Evolutionary conservation across 2,888 invertebrate genomes (phyloP), one percentile per base, ranked within the genome.

Genomic region (Heteromyza rotundicornis): DNA sequence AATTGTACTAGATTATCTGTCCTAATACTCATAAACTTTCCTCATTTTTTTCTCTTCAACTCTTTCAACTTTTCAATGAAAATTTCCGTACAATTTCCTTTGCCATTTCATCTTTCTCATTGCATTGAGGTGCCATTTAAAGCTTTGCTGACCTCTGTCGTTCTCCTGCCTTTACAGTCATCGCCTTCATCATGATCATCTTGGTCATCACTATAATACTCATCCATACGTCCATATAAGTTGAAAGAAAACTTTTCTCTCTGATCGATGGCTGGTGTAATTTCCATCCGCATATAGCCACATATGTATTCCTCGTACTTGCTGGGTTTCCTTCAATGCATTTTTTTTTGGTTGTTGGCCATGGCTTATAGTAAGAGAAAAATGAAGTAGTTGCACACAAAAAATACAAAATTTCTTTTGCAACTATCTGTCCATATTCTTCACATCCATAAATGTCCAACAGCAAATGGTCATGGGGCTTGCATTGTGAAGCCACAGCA

Each of bases 381-480:
- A 32, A 32, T 32, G 32, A 32, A 32, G 5, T 32, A 8, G 7
- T 32, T 32, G 5, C 5, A 32, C 32, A 32, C n/a, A n/a, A n/a
- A n/a, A n/a, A n/a, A n/a, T n/a, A n/a, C n/a, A n/a, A n/a, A n/a
- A n/a, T n/a, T n/a, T n/a, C n/a, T n/a, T n/a, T n/a, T n/a, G n/a
- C n/a, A 32, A 32, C 32, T 5, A 8, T 32, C 32, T 32, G 51
- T 51, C 51, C 51, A 51, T 51, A 51, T 51, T 51, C 23, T 23
- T 51, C 56, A 56, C 60, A 60, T 50, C 60, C 60, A 60, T 60
- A 60, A 60, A 56, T 60, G 60, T 40, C 12, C 8, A 40, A n/a
- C 40, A 3, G 40, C 40, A n/a, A n/a, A 40, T n/a, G n/a, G n/a
- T n/a, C n/a, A n/a, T n/a, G 8, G 14, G 16, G n/a, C 40, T n/a